phyloP scores from a whole-genome alignment of 2,113 vertebrate genomes.

The Ptilorrhoa leucosticta region DNA sequence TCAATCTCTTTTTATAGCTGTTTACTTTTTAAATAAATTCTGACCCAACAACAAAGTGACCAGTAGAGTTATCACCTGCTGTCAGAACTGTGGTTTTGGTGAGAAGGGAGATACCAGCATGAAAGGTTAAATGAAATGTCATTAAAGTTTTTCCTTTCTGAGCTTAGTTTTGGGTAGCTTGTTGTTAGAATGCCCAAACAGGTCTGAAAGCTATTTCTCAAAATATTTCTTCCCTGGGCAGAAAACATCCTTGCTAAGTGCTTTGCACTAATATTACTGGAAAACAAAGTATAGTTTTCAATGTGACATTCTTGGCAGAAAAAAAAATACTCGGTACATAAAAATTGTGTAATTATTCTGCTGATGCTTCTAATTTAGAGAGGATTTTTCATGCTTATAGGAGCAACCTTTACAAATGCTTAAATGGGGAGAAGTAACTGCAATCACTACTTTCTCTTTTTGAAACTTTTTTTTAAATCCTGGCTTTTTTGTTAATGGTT shows the following conservation, averaged over 20 bases:
- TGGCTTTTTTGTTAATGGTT: background rate
- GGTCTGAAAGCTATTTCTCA: background rate
- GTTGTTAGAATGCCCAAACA: background rate
- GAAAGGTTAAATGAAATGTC: background rate
- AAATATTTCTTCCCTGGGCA: too few species aligned
- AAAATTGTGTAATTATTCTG: background rate
- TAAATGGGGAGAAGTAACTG: background rate
- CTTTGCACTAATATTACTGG: background rate
- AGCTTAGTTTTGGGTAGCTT: background rate
- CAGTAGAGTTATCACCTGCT: background rate
- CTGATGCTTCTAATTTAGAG: background rate
- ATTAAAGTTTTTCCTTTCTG: background rate
- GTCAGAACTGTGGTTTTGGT: background rate
- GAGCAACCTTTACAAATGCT: background rate
- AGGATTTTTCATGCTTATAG: background rate
- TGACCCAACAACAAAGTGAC: background rate
- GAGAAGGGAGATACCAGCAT: background rate
- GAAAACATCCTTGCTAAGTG: background rate
- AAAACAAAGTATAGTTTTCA: background rate
- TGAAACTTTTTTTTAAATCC: background rate
- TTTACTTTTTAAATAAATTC: background rate
- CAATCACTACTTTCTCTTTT: background rate
- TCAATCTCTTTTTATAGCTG: background rate
- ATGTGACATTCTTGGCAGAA: background rate
- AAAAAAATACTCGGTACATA: background rate